Percentiles rank a stretch among this genome's conserved stretches.
These are phyloP conservation scores for Craseonycteris thonglongyai DNA, from an alignment of 2,113 vertebrate genomes.

Conservation along the genomic window DNA sequence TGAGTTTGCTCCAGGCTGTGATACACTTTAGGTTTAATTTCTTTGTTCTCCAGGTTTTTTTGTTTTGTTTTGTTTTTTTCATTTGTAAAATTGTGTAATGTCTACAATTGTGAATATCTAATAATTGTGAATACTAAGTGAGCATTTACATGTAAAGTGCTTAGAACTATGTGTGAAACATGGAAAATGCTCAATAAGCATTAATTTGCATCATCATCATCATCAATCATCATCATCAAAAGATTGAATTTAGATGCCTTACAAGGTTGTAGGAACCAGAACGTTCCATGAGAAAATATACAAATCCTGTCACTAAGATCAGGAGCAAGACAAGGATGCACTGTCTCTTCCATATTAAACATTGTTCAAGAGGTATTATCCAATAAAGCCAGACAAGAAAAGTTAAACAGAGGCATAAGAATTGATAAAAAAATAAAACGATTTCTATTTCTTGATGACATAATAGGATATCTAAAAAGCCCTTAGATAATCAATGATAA, in stretches of 20 bases:
- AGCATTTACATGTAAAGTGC: not conserved
- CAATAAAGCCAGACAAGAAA: not conserved
- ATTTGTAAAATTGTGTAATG: not conserved
- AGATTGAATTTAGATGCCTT: not conserved
- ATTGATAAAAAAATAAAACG: not conserved
- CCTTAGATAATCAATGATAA: not conserved
- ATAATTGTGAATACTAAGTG: not conserved
- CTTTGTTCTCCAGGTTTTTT: not conserved
- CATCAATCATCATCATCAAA: not conserved
- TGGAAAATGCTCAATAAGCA: not conserved
- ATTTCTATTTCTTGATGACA: not conserved
- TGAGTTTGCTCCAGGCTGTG: not conserved
- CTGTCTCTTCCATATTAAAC: not conserved
- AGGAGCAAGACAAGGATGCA: not conserved
- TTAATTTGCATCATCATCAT: not conserved
- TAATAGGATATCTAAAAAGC: not conserved
- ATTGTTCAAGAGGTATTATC: not conserved
- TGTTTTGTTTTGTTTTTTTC: not conserved
- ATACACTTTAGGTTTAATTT: not conserved
- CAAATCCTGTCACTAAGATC: not conserved
- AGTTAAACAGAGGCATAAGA: not conserved
- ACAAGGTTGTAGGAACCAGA: not conserved
- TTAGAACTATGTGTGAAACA: not conserved
- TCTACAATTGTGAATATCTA: too few relatives aligned
- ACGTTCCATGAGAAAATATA: not conserved